Base-by-base conservation (phyloP, 2,888 invertebrate genomes). In the Parnassius apollo region DNA sequence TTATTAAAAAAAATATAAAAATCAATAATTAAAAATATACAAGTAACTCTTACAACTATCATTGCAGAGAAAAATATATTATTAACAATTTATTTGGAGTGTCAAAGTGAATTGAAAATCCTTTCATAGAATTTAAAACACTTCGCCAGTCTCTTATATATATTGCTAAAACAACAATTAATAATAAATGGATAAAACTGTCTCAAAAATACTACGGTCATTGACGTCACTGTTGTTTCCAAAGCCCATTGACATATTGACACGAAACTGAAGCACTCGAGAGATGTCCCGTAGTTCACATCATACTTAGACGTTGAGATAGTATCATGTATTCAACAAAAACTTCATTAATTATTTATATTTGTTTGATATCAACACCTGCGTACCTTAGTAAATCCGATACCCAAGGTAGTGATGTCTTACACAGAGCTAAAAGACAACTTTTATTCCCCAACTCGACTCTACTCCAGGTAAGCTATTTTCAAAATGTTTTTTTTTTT, bases 381-480 rank as follows among this genome's bases (percentile, higher is more conserved):
- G 55, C 68, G 55, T 64, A 67, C 66, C 71, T 65, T 57, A 76
- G 69, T 59, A 77, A 69, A 67, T 73, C 71, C 18, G 71, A 76
- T 4, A 51, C 68, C 60, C 52, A 56, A n/a, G 66, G 75, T 13
- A 68, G 71, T 62, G 71, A 71, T 42, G 54, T 71, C 18, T 64
- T 80, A 9, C 79, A 82, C 50, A 80, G 88, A 58, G 76, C 65
- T 60, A 74, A 72, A 65, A 77, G 88, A 42, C 89, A 89, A 63
- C 68, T 89, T 18, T 55, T 87, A 11, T 90, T 78, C 62, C 86
- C 86, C 0, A 90, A 90, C 58, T 77, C 80, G 54, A 83, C 88
- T 1, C 18, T 86, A 11, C 67, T 86, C 2, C 87, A 87, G 79
- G 86, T 86, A 75, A 74, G 73, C 25, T 49, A 7, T 49, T 48